phyloP scores from a whole-genome alignment of 2,113 vertebrate genomes.

The Bufo gargarizans region DNA sequence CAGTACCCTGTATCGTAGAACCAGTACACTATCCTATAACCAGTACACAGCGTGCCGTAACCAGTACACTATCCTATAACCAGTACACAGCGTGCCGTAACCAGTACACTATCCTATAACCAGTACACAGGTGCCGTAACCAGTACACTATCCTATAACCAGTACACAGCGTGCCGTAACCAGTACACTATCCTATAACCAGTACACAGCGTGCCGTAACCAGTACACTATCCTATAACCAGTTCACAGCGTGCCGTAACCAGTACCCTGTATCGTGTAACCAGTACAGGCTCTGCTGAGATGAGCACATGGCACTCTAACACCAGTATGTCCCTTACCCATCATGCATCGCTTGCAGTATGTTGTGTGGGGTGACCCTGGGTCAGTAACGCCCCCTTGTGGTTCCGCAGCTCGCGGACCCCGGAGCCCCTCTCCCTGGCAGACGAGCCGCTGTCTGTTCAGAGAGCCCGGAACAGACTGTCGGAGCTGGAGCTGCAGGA shows the following conservation, averaged over 20 bases:
- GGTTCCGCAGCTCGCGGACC: neutral
- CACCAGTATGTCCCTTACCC: neutral
- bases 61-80: too few relatives aligned
- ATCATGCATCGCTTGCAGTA: neutral
- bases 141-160: too few relatives aligned
- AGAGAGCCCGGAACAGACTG: slow-evolving; percentile 70
- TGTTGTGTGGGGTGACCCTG: neutral
- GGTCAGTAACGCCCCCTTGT: neutral
- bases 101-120: neutral
- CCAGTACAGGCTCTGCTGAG: too few relatives aligned
- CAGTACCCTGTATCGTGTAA: too few relatives aligned
- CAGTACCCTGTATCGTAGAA: neutral
- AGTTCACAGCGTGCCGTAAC: neutral
- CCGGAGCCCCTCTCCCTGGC: slow-evolving; percentile 40
- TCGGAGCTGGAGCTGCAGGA: slow-evolving; percentile 79
- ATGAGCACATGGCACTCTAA: too few relatives aligned
- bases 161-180: too few relatives aligned
- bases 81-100: neutral
- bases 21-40: too few relatives aligned
- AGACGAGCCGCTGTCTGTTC: slow-evolving; percentile 66
- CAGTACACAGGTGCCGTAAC: too few relatives aligned
- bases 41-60: too few relatives aligned
- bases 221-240: neutral
- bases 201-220: neutral
- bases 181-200: neutral